Evolutionary conservation across 2,888 invertebrate genomes (phyloP).

Genomic region (Allygus modestus): DNA sequence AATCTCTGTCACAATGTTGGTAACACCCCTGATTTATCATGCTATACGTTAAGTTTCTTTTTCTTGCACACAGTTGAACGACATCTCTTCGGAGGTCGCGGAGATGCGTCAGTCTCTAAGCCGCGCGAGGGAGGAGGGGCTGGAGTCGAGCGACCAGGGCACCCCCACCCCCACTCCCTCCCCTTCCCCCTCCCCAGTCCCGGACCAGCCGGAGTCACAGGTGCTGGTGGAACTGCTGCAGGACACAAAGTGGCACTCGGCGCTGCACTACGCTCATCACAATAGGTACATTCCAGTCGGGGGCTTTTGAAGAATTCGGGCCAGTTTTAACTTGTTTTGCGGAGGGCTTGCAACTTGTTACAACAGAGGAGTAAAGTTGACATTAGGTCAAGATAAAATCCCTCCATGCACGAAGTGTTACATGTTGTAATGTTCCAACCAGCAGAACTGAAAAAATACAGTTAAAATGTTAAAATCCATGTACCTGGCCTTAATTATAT

Average conservation of each 20-base stretch:
- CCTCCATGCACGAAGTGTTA: too few species aligned
- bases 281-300: conserved; percentile 78
- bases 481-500: too few species aligned
- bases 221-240: conserved; percentile 77
- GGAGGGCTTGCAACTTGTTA: too few species aligned
- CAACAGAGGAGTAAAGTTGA: too few species aligned
- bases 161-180: conserved; percentile 74
- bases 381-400: too few species aligned
- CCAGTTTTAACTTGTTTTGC: conserved; percentile 75
- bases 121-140: conserved; percentile 80
- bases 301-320: too few species aligned
- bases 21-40: too few species aligned
- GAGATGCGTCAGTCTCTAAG: conserved; percentile 79
- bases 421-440: too few species aligned
- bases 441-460: too few species aligned
- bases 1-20: too few species aligned
- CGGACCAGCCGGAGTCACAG: conserved; percentile 74
- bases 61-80: conserved; percentile 81
- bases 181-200: conserved; percentile 73
- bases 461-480: too few species aligned
- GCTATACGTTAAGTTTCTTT: too few species aligned
- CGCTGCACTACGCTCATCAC: conserved; percentile 82
- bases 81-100: conserved; percentile 80
- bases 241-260: conserved; percentile 83
- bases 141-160: conserved; percentile 79